Conservation (phyloP, 2,888 invertebrate species). For the Epirrhoe tristata region DNA sequence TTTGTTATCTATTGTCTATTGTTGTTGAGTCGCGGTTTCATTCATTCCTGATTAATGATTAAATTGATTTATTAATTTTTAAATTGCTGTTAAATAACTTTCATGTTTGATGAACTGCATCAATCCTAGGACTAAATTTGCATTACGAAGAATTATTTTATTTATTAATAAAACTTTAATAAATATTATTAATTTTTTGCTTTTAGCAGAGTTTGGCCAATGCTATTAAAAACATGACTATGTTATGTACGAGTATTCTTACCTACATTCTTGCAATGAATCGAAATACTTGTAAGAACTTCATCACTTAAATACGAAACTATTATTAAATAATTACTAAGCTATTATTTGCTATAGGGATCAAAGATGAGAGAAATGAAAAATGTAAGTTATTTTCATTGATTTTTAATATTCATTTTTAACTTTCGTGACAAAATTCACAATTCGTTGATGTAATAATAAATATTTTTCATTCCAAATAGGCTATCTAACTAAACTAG, state of each 20-base stretch:
- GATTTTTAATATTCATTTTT: slow-evolving; percentile 76
- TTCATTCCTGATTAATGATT: too few relatives aligned
- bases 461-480: slow-evolving; percentile 70
- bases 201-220: not conserved
- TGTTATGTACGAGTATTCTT: too few relatives aligned
- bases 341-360: not conserved
- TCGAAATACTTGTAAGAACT: too few relatives aligned
- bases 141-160: not conserved
- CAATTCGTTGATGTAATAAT: slow-evolving; percentile 74
- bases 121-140: not conserved
- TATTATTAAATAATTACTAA: too few relatives aligned
- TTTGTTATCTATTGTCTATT: too few relatives aligned
- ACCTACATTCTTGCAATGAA: too few relatives aligned
- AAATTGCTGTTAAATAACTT: not conserved
- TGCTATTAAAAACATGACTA: not conserved
- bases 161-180: too few relatives aligned
- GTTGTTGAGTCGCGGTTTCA: too few relatives aligned
- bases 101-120: not conserved
- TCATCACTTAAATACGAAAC: too few relatives aligned
- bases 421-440: slow-evolving; percentile 73
- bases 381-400: slow-evolving; percentile 51
- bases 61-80: too few relatives aligned
- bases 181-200: too few relatives aligned
- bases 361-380: slow-evolving; percentile 24
- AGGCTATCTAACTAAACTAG: slow-evolving; percentile 44